Evolutionary conservation across 2,113 vertebrate species (phyloP).

Genomic region (Ceyx melanurus): DNA sequence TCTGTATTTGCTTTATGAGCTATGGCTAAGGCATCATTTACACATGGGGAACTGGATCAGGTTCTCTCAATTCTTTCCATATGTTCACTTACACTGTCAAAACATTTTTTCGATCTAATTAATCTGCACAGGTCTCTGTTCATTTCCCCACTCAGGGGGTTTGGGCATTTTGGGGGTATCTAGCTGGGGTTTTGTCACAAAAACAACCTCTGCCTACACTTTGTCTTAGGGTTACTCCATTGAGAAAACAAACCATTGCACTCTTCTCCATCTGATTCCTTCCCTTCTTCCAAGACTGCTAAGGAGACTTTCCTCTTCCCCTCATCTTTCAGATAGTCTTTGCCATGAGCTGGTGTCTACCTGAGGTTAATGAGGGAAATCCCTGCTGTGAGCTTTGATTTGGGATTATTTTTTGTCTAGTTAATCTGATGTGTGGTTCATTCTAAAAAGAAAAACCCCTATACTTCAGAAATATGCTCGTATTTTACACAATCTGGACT

Average conservation of each 20-base stretch:
- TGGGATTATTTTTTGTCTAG: slow-evolving; percentile 16
- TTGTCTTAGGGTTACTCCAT: background rate
- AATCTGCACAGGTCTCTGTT: slow-evolving; percentile 61
- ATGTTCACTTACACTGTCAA: slow-evolving; percentile 75
- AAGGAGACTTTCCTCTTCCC: background rate
- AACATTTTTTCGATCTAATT: slow-evolving; percentile 71
- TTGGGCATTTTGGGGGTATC: slow-evolving; percentile 56
- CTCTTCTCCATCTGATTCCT: background rate
- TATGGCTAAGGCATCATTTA: slow-evolving; percentile 74
- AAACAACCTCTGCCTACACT: slow-evolving; percentile 7
- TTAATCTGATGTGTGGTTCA: slow-evolving; percentile 14
- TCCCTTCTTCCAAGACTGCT: background rate
- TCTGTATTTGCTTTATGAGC: slow-evolving; percentile 81
- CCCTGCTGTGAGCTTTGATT: slow-evolving; percentile 28
- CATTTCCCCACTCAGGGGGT: slow-evolving; percentile 25
- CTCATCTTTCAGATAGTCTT: background rate
- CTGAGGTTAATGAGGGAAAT: background rate
- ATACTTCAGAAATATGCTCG: background rate
- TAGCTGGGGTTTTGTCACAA: slow-evolving; percentile 53
- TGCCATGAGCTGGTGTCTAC: background rate
- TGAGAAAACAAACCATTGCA: background rate
- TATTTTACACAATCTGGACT: slow-evolving; percentile 10
- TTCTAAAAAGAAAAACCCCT: background rate
- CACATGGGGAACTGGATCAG: slow-evolving; percentile 68
- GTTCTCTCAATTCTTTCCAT: slow-evolving; percentile 79